These are phyloP conservation scores for Python bivittatus DNA, from an alignment of 2,113 vertebrate species.

Conservation along the genomic window DNA sequence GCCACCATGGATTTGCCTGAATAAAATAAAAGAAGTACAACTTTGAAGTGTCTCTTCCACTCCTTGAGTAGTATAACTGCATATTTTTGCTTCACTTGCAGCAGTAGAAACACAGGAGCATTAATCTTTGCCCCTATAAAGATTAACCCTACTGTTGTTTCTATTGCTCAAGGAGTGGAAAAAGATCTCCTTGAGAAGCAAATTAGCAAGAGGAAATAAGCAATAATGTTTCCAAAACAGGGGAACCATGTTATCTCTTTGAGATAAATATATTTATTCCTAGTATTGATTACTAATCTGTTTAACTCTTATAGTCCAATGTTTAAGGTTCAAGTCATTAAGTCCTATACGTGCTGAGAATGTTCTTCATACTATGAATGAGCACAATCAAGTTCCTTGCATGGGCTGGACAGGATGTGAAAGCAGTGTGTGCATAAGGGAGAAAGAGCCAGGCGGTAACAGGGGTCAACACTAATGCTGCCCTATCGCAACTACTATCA, in stretches of 20 bases:
- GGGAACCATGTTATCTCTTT: background rate
- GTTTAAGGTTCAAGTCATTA: background rate
- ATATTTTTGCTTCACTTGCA: background rate
- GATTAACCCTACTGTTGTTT: background rate
- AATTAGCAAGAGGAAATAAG: background rate
- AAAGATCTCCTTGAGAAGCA: background rate
- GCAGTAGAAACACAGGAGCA: background rate
- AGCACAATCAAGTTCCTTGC: background rate
- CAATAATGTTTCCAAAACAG: background rate
- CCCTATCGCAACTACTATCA: background rate
- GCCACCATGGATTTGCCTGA: background rate
- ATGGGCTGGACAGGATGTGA: background rate
- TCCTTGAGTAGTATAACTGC: background rate
- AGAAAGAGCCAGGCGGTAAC: background rate
- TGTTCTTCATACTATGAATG: background rate
- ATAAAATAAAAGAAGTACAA: too few relatives aligned
- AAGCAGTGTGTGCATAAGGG: too few relatives aligned
- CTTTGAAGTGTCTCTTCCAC: background rate
- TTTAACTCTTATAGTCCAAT: background rate
- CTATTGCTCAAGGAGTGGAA: background rate
- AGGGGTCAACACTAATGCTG: background rate
- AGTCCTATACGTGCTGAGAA: too few relatives aligned
- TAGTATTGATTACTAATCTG: background rate
- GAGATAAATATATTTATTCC: background rate
- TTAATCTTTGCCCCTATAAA: background rate